A percentile compares a stretch with the other conserved stretches of the same genome.
phyloP scores from a whole-genome alignment of 2,113 vertebrate species.

The Oncorhynchus clarkii region DNA sequence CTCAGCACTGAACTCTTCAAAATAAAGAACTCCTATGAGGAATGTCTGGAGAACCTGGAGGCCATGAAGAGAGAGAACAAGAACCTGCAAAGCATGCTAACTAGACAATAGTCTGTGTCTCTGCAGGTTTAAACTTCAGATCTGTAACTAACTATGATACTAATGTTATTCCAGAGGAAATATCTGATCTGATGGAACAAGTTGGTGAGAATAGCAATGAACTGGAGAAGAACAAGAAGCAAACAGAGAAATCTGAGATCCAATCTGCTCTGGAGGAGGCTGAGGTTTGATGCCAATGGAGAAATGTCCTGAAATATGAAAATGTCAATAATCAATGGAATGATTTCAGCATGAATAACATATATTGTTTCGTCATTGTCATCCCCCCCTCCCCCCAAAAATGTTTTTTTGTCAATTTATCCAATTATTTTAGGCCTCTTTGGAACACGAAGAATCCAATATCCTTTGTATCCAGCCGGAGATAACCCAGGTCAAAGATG shows the following conservation, averaged over 20 bases:
- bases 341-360: too few species aligned
- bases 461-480: slow-evolving; percentile 80
- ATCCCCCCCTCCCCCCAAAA: slow-evolving; percentile 30
- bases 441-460: slow-evolving; percentile 83
- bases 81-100: slow-evolving; percentile 71
- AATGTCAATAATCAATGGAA: too few species aligned
- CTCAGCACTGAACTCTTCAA: slow-evolving; percentile 77
- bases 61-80: slow-evolving; percentile 78
- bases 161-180: slow-evolving; percentile 73
- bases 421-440: slow-evolving; percentile 59
- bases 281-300: slow-evolving; percentile 63
- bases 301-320: too few species aligned
- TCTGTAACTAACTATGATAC: too few species aligned
- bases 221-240: slow-evolving; percentile 82
- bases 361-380: too few species aligned
- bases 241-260: slow-evolving; percentile 76
- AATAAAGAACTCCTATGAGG: slow-evolving; percentile 78
- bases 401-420: too few species aligned
- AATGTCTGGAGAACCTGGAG: slow-evolving; percentile 77
- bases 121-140: too few species aligned
- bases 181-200: slow-evolving; percentile 81
- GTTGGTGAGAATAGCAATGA: slow-evolving; percentile 80
- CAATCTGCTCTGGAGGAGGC: slow-evolving; percentile 82
- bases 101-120: too few species aligned
- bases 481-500: slow-evolving; percentile 78